These are phyloP conservation scores for Macrosteles quadrilineatus DNA, from an alignment of 1,140 invertebrate genomes.

Conservation along the genomic window DNA sequence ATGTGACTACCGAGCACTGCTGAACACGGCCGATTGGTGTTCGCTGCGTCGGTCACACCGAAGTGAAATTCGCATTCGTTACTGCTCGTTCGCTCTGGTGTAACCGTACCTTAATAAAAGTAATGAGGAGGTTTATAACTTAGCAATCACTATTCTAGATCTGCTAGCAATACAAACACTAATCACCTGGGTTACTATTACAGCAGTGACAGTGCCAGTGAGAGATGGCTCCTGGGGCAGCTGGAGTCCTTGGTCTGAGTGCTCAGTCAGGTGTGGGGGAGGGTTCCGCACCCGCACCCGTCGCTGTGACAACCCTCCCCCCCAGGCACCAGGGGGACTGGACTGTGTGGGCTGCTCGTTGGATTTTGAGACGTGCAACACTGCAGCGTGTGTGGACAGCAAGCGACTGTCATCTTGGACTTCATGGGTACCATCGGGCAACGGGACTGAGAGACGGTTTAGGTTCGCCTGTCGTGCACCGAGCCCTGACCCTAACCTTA, in stretches of 20 bases:
- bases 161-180: too few relatives aligned
- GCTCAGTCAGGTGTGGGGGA: slow-evolving; percentile 59
- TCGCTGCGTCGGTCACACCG: too few relatives aligned
- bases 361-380: slow-evolving; percentile 63
- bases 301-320: slow-evolving; percentile 65
- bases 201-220: slow-evolving; percentile 57
- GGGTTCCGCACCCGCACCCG: slow-evolving; percentile 55
- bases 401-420: slow-evolving; percentile 72
- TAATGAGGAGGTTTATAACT: too few relatives aligned
- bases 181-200: too few relatives aligned
- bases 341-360: slow-evolving; percentile 67
- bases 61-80: too few relatives aligned
- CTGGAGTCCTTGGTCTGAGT: slow-evolving; percentile 72
- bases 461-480: slow-evolving; percentile 77
- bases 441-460: slow-evolving; percentile 69
- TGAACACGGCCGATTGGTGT: too few relatives aligned
- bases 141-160: too few relatives aligned
- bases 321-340: slow-evolving; percentile 59
- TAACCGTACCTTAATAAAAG: too few relatives aligned
- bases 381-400: slow-evolving; percentile 64
- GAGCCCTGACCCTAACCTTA: slow-evolving; percentile 61
- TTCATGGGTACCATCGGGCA: slow-evolving; percentile 65
- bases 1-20: too few relatives aligned
- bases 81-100: too few relatives aligned
- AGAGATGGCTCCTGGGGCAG: slow-evolving; percentile 72